Evolutionary conservation across 2,113 vertebrate species (phyloP).

Genomic region (Puffinus mauretanicus): DNA sequence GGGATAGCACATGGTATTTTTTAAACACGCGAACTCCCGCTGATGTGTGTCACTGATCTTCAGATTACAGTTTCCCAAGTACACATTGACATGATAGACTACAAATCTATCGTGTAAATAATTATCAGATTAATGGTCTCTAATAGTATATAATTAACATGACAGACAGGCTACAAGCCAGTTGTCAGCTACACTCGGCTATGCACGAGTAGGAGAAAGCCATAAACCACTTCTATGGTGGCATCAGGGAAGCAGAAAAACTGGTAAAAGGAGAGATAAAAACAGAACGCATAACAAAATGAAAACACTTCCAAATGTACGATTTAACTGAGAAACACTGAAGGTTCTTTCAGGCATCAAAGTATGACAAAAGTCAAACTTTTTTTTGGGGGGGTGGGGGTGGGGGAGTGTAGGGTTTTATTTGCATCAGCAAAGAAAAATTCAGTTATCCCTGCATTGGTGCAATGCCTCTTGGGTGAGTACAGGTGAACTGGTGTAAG

Average conservation of each 20-base stretch:
- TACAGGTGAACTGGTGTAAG: neutral
- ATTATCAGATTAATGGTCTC: conserved; percentile 65
- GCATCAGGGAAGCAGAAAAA: neutral
- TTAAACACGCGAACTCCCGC: neutral
- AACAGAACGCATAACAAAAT: neutral
- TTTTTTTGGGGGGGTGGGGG: rapidly evolving
- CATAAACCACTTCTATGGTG: neutral
- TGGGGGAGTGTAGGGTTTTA: neutral
- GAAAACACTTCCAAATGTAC: neutral
- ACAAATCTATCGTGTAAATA: conserved; percentile 58
- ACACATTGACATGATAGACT: conserved; percentile 28
- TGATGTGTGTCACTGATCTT: neutral
- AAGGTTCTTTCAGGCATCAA: neutral
- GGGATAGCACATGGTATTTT: rapidly evolving
- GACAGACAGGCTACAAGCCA: conserved; percentile 59
- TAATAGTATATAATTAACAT: conserved; percentile 68
- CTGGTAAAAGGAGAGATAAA: neutral
- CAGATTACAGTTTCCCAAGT: conserved; percentile 8
- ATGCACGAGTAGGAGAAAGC: neutral
- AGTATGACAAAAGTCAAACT: neutral
- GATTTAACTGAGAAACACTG: neutral
- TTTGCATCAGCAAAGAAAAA: neutral
- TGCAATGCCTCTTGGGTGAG: neutral
- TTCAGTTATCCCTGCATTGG: neutral
- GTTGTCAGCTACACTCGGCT: conserved; percentile 15